These are phyloP conservation scores for Clistopyga incitator DNA, from an alignment of 2,888 invertebrate species.

Conservation along the genomic window DNA sequence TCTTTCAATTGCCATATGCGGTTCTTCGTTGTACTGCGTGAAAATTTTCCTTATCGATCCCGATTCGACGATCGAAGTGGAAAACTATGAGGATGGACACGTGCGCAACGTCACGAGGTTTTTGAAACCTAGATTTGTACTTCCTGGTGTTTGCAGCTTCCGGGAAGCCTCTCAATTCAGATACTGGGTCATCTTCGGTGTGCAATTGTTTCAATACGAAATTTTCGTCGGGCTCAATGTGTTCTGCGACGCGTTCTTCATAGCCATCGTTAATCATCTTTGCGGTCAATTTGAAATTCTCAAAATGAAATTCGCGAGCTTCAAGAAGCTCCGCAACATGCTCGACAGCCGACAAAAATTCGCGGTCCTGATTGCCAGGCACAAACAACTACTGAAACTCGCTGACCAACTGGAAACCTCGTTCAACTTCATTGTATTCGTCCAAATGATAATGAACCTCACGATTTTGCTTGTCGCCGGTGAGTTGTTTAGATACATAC, in stretches of 20 bases:
- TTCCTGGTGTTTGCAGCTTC: constrained; percentile 30
- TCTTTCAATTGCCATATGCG: neutral
- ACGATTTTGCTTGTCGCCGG: constrained; percentile 65
- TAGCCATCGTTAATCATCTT: constrained; percentile 62
- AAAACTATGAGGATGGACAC: neutral
- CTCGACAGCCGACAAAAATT: neutral
- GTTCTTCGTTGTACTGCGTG: neutral
- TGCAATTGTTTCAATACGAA: constrained; percentile 44
- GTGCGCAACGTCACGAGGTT: neutral
- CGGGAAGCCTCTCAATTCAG: constrained; percentile 11
- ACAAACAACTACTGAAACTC: constrained; percentile 57
- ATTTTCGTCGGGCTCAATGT: constrained; percentile 34
- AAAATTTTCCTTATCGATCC: constrained; percentile 33
- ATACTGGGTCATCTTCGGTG: neutral
- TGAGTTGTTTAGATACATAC: constrained; percentile 11
- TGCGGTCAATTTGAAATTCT: constrained; percentile 68
- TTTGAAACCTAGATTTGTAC: constrained; percentile 23
- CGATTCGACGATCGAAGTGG: neutral
- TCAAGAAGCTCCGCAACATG: neutral
- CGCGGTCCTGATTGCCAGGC: constrained; percentile 41
- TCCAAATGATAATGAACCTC: constrained; percentile 62
- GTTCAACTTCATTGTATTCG: constrained; percentile 65
- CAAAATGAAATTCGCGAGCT: constrained; percentile 57
- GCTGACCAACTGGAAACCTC: constrained; percentile 55
- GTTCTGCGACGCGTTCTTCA: constrained; percentile 57